Evolutionary conservation across 1,140 invertebrate species (phyloP).

Genomic region (Drosophila parvula): DNA sequence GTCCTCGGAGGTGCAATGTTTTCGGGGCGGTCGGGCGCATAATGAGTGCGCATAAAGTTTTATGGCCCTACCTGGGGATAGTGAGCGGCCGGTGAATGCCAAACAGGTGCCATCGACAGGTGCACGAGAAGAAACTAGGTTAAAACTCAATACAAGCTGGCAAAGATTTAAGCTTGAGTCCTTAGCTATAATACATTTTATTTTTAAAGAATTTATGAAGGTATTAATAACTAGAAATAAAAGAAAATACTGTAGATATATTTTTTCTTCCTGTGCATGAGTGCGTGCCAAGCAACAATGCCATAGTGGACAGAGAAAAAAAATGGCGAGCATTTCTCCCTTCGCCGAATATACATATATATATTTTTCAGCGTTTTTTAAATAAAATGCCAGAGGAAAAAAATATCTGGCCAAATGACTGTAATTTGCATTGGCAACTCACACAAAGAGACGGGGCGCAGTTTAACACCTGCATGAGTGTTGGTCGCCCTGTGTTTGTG

Average conservation of each 20-base stretch:
- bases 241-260: neutral
- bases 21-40: slow-evolving; percentile 29
- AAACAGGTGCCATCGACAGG: slow-evolving; percentile 23
- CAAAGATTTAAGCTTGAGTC: no score
- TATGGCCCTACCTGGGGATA: slow-evolving; percentile 34
- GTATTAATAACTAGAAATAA: no score
- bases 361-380: slow-evolving; percentile 48
- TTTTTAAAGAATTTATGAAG: no score
- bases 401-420: slow-evolving; percentile 49
- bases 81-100: neutral
- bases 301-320: slow-evolving; percentile 13
- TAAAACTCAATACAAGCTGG: no score
- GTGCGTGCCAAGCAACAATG: slow-evolving; percentile 51
- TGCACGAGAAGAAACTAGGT: slow-evolving; percentile 13
- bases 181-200: no score
- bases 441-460: slow-evolving; percentile 32
- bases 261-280: slow-evolving; percentile 18
- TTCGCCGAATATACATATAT: slow-evolving; percentile 2
- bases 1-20: slow-evolving; percentile 49
- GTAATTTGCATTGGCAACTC: slow-evolving; percentile 58
- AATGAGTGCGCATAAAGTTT: slow-evolving; percentile 64
- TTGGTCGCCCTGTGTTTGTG: slow-evolving; percentile 18
- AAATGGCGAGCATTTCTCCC: slow-evolving; percentile 14
- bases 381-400: slow-evolving; percentile 38
- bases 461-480: slow-evolving; percentile 58